Evolutionary conservation across 1,140 invertebrate species (phyloP).

Genomic region (Eubasilissa regina): DNA sequence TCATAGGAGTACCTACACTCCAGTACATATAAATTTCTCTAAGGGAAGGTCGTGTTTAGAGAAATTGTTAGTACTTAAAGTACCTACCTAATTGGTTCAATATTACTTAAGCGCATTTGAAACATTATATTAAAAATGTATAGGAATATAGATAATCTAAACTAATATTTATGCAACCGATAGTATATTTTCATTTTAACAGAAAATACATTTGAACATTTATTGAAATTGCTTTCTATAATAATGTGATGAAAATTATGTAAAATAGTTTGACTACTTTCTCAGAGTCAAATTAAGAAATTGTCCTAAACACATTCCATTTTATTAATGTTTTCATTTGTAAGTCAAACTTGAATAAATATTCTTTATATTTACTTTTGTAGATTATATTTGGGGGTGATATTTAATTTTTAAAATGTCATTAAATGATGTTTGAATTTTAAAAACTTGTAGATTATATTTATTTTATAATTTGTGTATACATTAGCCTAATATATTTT

Average conservation of each 20-base stretch:
- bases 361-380: slow-evolving; percentile 14
- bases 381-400: slow-evolving; percentile 4
- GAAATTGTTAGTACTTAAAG: no score
- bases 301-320: slow-evolving; percentile 8
- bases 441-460: not conserved
- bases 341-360: not conserved
- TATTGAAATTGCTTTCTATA: not conserved
- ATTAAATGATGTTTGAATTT: slow-evolving; percentile 12
- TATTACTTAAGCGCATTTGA: no score
- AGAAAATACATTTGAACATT: no score
- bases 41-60: no score
- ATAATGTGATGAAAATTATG: slow-evolving; percentile 3
- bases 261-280: slow-evolving; percentile 11
- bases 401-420: not conserved
- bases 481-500: not conserved
- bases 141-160: no score
- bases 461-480: slow-evolving; percentile 4
- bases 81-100: no score
- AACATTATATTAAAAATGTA: no score
- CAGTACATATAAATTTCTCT: no score
- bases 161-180: no score
- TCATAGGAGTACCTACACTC: no score
- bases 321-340: not conserved
- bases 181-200: no score
- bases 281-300: slow-evolving; percentile 1